Evolutionary conservation across 2,888 invertebrate genomes (phyloP).

Genomic region (Loripinus fragilis): DNA sequence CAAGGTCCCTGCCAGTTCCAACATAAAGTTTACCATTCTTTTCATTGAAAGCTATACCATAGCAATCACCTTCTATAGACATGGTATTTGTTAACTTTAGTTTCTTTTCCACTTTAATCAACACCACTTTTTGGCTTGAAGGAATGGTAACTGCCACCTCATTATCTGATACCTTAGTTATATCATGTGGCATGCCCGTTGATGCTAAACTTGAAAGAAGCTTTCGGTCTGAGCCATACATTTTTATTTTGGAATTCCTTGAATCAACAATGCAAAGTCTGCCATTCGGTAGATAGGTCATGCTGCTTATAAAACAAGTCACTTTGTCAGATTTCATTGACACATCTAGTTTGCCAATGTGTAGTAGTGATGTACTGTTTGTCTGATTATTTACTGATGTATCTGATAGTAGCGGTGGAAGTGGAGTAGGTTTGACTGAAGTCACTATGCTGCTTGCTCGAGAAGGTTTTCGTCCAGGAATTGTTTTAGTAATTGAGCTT

Average conservation of each 20-base stretch:
- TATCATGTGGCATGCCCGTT: slow-evolving; percentile 6
- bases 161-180: neutral
- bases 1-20: neutral
- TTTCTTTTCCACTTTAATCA: slow-evolving; percentile 9
- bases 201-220: neutral
- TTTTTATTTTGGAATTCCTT: slow-evolving; percentile 1
- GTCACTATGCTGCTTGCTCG: neutral
- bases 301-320: neutral
- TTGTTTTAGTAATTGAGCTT: neutral
- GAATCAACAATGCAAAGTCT: slow-evolving; percentile 2
- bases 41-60: slow-evolving; percentile 11
- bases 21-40: slow-evolving; percentile 10
- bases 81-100: neutral
- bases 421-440: neutral
- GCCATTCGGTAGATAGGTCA: neutral
- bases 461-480: neutral
- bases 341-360: neutral
- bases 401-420: neutral
- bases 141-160: neutral
- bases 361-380: neutral
- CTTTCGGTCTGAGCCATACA: slow-evolving; percentile 9
- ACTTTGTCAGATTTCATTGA: slow-evolving; percentile 2
- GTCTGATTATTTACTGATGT: neutral
- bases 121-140: neutral
- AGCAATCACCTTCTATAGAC: neutral